A percentile compares a stretch with the other conserved stretches of the same genome.
Evolutionary conservation across 1,140 invertebrate genomes (phyloP).

Genomic region (Limonius californicus): DNA sequence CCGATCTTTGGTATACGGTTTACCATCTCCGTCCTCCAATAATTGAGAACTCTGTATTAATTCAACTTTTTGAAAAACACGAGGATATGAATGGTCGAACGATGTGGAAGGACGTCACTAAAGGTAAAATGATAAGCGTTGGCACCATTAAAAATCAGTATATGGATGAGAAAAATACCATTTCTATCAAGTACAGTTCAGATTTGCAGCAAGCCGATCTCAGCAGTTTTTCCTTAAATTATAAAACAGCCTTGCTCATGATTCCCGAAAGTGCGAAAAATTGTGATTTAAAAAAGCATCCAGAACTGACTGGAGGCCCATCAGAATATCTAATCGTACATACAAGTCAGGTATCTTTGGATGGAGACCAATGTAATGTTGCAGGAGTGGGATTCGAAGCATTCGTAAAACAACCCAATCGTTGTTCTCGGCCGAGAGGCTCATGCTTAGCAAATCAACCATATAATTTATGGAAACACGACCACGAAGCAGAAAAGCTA

Average conservation of each 20-base stretch:
- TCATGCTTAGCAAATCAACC: slow-evolving; percentile 53
- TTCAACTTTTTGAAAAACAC: slow-evolving; percentile 49
- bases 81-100: slow-evolving; percentile 34
- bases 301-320: slow-evolving; percentile 41
- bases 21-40: slow-evolving; percentile 46
- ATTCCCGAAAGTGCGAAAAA: slow-evolving; percentile 38
- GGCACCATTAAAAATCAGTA: slow-evolving; percentile 28
- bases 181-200: slow-evolving; percentile 25
- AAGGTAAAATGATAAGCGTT: slow-evolving; percentile 31
- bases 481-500: slow-evolving; percentile 44
- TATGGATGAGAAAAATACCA: slow-evolving; percentile 22
- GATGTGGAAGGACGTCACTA: slow-evolving; percentile 47
- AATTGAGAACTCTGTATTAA: slow-evolving; percentile 44
- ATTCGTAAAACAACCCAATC: slow-evolving; percentile 49
- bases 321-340: slow-evolving; percentile 49
- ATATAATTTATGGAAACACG: slow-evolving; percentile 47
- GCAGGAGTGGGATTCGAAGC: slow-evolving; percentile 51
- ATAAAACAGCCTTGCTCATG: slow-evolving; percentile 36
- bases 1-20: slow-evolving; percentile 52
- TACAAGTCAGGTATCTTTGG: slow-evolving; percentile 41
- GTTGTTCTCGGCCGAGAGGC: slow-evolving; percentile 45
- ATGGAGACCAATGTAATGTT: slow-evolving; percentile 50
- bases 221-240: slow-evolving; percentile 7
- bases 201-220: slow-evolving; percentile 17
- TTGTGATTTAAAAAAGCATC: slow-evolving; percentile 33